Conservation (phyloP, 2,113 vertebrate species). For the Odocoileus hemionus region DNA sequence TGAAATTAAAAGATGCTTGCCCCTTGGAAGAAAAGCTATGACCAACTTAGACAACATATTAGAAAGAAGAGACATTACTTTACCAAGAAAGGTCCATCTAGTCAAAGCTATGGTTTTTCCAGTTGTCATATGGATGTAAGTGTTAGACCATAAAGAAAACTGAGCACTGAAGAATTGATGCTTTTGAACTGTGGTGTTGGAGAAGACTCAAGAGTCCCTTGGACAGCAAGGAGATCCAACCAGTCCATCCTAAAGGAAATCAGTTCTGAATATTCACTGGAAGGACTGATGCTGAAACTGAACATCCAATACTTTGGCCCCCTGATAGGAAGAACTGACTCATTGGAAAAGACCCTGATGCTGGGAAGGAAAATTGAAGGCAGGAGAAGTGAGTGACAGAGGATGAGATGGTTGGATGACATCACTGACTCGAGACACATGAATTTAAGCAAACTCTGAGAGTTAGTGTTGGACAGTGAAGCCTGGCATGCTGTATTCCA, state of each 20-base stretch:
- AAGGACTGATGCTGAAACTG: neutral
- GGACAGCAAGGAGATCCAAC: neutral
- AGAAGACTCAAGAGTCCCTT: neutral
- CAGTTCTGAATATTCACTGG: neutral
- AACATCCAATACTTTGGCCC: neutral
- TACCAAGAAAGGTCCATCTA: neutral
- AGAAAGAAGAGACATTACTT: neutral
- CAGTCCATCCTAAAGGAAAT: neutral
- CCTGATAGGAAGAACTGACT: neutral
- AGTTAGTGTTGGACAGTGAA: neutral
- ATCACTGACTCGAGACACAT: neutral
- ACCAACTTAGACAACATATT: neutral
- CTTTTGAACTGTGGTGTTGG: neutral
- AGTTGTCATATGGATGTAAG: neutral
- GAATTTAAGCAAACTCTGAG: neutral
- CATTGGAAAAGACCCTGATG: neutral
- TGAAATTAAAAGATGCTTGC: neutral
- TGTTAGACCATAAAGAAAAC: neutral
- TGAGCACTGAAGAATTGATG: neutral
- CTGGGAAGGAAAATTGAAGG: neutral
- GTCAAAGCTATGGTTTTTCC: neutral
- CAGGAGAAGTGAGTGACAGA: neutral
- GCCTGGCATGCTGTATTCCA: neutral
- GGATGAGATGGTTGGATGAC: neutral
- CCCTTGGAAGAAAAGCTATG: neutral